Conservation (phyloP, 2,797 vertebrate species). For the Platyrinchus mystaceus region DNA sequence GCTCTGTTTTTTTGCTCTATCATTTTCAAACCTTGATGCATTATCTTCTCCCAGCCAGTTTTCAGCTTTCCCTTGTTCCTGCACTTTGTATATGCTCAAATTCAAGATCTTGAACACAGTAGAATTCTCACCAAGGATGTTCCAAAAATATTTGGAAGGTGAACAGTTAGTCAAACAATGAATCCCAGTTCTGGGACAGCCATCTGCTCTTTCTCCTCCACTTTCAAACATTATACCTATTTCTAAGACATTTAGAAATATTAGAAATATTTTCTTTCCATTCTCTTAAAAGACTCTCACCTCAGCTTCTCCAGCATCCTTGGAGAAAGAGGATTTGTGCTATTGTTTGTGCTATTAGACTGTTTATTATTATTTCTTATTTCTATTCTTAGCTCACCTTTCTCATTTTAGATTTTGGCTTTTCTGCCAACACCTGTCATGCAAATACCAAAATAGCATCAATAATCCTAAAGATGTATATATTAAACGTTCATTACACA, state of each 20-base stretch:
- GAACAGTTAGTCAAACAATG: neutral
- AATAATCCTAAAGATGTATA: neutral
- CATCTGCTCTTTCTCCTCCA: neutral
- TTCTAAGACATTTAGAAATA: neutral
- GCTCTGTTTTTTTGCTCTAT: rapidly evolving
- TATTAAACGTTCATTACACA: neutral
- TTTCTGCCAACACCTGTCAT: neutral
- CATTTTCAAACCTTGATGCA: neutral
- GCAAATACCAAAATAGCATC: neutral
- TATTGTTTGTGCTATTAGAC: neutral
- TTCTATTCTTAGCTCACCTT: neutral
- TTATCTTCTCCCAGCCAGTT: neutral
- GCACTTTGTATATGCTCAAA: neutral
- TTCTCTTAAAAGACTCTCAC: neutral
- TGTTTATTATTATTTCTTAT: neutral
- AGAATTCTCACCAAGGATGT: neutral
- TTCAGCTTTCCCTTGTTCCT: neutral
- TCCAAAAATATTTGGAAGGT: neutral
- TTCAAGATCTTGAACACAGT: neutral
- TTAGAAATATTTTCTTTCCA: neutral
- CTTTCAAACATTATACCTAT: neutral
- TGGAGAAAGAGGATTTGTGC: neutral
- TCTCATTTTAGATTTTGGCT: neutral
- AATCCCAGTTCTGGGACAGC: neutral
- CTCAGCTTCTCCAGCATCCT: neutral